Evolutionary conservation across 2,797 vertebrate species (phyloP).

Genomic region (Notoglanidium macrostoma): DNA sequence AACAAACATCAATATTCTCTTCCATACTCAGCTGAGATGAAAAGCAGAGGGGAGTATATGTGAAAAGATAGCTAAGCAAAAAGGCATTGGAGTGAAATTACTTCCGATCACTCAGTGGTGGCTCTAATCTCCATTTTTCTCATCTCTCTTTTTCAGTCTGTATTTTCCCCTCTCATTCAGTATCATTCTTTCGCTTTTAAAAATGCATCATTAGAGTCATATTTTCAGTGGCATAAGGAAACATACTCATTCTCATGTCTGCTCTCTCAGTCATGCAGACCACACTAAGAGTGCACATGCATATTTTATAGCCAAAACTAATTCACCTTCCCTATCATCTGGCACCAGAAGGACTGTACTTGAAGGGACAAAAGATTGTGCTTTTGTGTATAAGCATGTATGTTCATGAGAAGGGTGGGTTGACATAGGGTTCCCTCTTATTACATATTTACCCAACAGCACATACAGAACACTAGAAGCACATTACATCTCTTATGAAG

Average conservation of each 20-base stretch:
- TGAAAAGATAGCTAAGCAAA: constrained; percentile 37
- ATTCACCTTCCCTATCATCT: neutral
- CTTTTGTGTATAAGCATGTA: neutral
- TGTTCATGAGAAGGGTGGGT: neutral
- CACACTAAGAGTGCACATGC: neutral
- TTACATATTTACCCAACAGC: neutral
- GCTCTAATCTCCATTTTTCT: neutral
- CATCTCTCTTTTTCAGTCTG: neutral
- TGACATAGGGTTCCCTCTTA: neutral
- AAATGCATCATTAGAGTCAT: constrained; percentile 26
- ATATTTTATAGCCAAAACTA: neutral
- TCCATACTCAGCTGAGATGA: constrained; percentile 44
- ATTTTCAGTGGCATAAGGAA: constrained; percentile 8
- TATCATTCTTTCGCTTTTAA: constrained; percentile 14
- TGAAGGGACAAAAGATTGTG: neutral
- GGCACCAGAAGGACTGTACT: neutral
- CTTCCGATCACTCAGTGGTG: constrained; percentile 24
- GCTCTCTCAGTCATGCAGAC: neutral
- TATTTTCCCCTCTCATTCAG: neutral
- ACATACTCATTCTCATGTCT: neutral
- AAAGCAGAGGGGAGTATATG: constrained; percentile 38
- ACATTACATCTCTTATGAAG: neutral
- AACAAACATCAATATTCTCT: constrained; percentile 52
- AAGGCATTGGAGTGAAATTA: constrained; percentile 40
- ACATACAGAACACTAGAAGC: neutral